Percentiles rank a stretch among this genome's conserved stretches.
Conservation (phyloP, 2,888 invertebrate genomes). For the Drosophila robusta region DNA sequence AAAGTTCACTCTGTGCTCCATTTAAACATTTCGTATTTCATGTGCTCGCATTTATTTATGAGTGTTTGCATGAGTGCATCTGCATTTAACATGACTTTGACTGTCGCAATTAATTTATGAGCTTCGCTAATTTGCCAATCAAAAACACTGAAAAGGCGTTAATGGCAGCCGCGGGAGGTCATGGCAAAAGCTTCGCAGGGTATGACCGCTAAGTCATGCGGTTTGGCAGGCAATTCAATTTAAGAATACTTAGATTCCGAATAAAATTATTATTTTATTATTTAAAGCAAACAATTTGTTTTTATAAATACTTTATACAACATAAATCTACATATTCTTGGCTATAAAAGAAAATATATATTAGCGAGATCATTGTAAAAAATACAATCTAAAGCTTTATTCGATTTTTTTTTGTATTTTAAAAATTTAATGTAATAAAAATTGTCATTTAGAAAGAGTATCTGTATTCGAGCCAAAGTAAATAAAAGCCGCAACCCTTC, state of each 20-base stretch:
- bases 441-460: conserved; percentile 5
- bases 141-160: conserved; percentile 55
- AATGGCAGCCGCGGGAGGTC: conserved; percentile 39
- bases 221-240: neutral
- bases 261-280: too few species aligned
- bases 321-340: too few species aligned
- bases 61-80: conserved; percentile 1
- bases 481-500: conserved; percentile 2
- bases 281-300: too few species aligned
- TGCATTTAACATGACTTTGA: conserved; percentile 35
- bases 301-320: too few species aligned
- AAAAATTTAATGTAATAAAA: too few species aligned
- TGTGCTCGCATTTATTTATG: conserved; percentile 2
- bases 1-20: conserved; percentile 29
- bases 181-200: neutral
- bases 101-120: conserved; percentile 52
- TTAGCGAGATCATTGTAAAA: too few species aligned
- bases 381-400: too few species aligned
- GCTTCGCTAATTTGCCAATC: conserved; percentile 54
- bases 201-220: conserved; percentile 3
- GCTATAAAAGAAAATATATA: too few species aligned
- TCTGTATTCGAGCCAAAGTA: neutral
- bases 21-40: neutral
- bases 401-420: too few species aligned
- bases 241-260: too few species aligned